These are phyloP conservation scores for Onthophagus sagittarius DNA, from an alignment of 2,888 invertebrate genomes.

Conservation along the genomic window DNA sequence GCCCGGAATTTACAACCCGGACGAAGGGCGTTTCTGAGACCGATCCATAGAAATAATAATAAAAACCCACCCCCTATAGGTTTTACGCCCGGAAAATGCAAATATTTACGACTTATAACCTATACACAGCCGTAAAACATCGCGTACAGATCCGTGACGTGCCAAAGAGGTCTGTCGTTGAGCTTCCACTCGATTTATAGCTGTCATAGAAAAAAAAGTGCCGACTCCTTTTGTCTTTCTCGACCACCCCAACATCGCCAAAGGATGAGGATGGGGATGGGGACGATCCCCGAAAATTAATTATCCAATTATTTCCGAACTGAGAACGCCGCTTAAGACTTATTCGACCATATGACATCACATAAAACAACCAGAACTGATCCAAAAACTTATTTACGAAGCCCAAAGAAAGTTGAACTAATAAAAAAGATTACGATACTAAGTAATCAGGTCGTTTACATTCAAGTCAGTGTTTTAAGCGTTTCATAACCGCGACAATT, in stretches of 20 bases:
- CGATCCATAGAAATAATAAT: background rate
- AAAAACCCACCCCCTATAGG: background rate
- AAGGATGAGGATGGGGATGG: background rate
- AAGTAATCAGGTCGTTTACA: background rate
- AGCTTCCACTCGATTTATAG: background rate
- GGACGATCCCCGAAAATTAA: background rate
- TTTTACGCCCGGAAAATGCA: background rate
- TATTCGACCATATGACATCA: background rate
- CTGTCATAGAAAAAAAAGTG: background rate
- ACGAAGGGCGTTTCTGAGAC: background rate
- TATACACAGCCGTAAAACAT: background rate
- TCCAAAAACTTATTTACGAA: background rate
- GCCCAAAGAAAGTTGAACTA: background rate
- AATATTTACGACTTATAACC: background rate
- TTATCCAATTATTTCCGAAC: background rate
- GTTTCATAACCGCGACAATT: background rate
- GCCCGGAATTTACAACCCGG: background rate
- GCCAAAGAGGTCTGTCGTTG: background rate
- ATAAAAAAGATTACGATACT: background rate
- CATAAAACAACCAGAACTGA: background rate
- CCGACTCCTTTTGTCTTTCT: background rate
- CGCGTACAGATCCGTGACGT: background rate
- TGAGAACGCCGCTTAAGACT: background rate
- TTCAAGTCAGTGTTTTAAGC: background rate
- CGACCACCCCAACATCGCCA: background rate